These are phyloP conservation scores for Ichneumoninae sp. DNA, from an alignment of 2,888 invertebrate genomes.

Conservation along the genomic window DNA sequence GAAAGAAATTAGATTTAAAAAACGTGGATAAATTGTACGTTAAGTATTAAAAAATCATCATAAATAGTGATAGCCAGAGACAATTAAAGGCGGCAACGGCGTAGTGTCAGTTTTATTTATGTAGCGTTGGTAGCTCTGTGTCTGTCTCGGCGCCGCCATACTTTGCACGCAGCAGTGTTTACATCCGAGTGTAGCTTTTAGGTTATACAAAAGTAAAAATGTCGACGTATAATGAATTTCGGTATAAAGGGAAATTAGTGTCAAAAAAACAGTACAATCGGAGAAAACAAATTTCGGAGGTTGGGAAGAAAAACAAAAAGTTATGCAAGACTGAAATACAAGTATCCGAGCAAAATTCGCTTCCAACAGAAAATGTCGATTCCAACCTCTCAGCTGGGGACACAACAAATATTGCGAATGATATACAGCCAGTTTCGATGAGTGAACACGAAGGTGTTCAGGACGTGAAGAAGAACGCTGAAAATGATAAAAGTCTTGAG, in stretches of 20 bases:
- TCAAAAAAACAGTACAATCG: neutral
- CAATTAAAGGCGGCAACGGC: too few species aligned
- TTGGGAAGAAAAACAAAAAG: conserved; percentile 3
- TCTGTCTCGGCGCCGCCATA: neutral
- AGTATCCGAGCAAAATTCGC: neutral
- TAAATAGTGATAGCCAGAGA: too few species aligned
- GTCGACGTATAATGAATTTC: neutral
- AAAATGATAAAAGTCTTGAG: neutral
- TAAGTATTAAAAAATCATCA: too few species aligned
- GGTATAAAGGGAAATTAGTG: neutral
- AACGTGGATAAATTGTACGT: too few species aligned
- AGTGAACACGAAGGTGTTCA: neutral
- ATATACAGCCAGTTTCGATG: neutral
- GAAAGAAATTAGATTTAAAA: too few species aligned
- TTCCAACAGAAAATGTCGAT: neutral
- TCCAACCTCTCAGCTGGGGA: neutral
- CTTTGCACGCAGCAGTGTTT: neutral
- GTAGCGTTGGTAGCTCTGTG: too few species aligned
- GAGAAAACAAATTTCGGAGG: neutral
- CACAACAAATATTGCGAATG: neutral
- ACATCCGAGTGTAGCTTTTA: neutral
- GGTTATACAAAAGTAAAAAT: neutral
- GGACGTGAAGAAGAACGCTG: neutral
- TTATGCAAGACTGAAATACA: neutral
- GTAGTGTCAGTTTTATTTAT: too few species aligned